A percentile compares a stretch with the other conserved stretches of the same genome.
Conservation (phyloP, 2,888 invertebrate species). For the Ptilodon capucinus region DNA sequence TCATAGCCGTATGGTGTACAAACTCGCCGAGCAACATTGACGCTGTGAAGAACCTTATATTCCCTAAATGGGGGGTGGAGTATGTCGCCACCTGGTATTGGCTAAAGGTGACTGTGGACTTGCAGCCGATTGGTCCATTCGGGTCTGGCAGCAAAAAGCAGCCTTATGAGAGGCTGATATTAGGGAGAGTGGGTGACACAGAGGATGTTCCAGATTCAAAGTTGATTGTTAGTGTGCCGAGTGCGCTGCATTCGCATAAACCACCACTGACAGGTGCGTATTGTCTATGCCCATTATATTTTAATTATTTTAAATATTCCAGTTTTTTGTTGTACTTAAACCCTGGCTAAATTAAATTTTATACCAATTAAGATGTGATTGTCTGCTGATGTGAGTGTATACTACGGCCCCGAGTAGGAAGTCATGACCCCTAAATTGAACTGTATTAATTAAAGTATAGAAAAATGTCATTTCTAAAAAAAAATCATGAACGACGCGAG, state of each 20-base stretch:
- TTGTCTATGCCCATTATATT: no score
- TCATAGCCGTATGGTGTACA: slow-evolving; percentile 96
- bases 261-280: slow-evolving; percentile 83
- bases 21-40: slow-evolving; percentile 89
- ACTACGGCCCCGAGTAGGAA: no score
- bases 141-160: slow-evolving; percentile 88
- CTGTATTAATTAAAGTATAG: no score
- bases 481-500: no score
- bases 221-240: slow-evolving; percentile 92
- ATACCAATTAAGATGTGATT: no score
- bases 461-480: no score
- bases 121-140: slow-evolving; percentile 87
- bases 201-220: slow-evolving; percentile 70
- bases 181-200: slow-evolving; percentile 62
- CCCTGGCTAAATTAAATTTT: no score
- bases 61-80: slow-evolving; percentile 90
- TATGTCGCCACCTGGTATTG: slow-evolving; percentile 91
- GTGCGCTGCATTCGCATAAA: slow-evolving; percentile 97
- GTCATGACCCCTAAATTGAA: no score
- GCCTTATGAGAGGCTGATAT: slow-evolving; percentile 91
- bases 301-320: no score
- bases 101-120: slow-evolving; percentile 90
- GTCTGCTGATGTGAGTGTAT: no score
- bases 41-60: slow-evolving; percentile 86
- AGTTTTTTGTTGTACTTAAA: no score